phyloP scores from a whole-genome alignment of 2,888 invertebrate genomes.

The Leptogaster cylindrica region DNA sequence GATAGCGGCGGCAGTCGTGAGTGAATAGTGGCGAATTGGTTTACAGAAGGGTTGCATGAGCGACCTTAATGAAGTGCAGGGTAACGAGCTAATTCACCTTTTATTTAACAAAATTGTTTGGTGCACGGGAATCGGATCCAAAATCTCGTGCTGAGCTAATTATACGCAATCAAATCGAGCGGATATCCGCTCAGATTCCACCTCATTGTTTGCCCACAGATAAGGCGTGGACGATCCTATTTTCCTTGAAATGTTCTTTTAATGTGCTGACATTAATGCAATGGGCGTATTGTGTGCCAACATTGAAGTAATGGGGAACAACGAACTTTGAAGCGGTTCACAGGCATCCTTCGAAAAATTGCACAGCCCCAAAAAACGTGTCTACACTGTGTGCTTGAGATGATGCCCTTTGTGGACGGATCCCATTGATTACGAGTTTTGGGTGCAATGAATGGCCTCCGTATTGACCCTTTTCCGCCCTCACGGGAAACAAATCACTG shows the following conservation, averaged over 20 bases:
- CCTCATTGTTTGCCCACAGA: slow-evolving; percentile 31
- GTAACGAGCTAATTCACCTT: slow-evolving; percentile 21
- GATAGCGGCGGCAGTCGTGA: not conserved
- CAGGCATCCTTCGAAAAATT: slow-evolving; percentile 9
- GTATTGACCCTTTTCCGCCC: slow-evolving; percentile 25
- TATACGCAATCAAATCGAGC: slow-evolving; percentile 37
- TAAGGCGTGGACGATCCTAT: slow-evolving; percentile 35
- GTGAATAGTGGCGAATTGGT: slow-evolving; percentile 1
- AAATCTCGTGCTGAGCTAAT: slow-evolving; percentile 41
- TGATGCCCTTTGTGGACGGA: slow-evolving; percentile 22
- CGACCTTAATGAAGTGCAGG: not conserved
- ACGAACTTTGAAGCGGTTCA: slow-evolving; percentile 3
- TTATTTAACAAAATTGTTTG: slow-evolving; percentile 10
- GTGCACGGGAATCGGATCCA: not conserved
- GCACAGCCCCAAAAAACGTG: not conserved
- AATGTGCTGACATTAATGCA: slow-evolving; percentile 35
- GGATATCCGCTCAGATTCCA: slow-evolving; percentile 44
- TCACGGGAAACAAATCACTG: slow-evolving; percentile 7
- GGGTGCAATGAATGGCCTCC: slow-evolving; percentile 20
- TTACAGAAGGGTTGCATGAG: not conserved
- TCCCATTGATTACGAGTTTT: slow-evolving; percentile 21
- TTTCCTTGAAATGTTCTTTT: slow-evolving; percentile 32
- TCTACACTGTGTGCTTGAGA: slow-evolving; percentile 1
- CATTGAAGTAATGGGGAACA: slow-evolving; percentile 32
- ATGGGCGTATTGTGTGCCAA: slow-evolving; percentile 39